A percentile compares a stretch with the other conserved stretches of the same genome.
Evolutionary conservation across 2,797 vertebrate species (phyloP).

Genomic region (Helicolenus hilgendorfi): DNA sequence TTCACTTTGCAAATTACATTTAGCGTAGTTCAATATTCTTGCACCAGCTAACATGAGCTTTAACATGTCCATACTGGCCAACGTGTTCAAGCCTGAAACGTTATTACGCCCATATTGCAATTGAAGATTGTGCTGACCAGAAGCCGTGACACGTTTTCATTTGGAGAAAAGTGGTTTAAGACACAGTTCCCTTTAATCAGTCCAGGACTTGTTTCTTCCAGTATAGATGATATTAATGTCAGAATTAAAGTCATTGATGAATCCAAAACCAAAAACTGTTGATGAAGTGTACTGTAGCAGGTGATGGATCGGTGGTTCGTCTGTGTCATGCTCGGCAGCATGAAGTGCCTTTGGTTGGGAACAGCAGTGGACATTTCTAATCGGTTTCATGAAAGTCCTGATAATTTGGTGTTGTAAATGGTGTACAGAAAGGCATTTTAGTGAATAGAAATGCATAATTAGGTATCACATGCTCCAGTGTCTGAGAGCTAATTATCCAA

Average conservation of each 20-base stretch:
- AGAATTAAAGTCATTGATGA: constrained; percentile 48
- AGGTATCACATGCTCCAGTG: background rate
- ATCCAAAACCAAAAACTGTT: constrained; percentile 83
- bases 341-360: constrained; percentile 97
- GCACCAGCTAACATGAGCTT: constrained; percentile 59
- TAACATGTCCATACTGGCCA: constrained; percentile 8
- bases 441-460: background rate
- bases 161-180: background rate
- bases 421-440: constrained; percentile 21
- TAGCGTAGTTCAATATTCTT: constrained; percentile 19
- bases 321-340: constrained; percentile 91
- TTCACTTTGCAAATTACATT: background rate
- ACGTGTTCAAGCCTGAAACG: constrained; percentile 19
- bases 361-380: constrained; percentile 48
- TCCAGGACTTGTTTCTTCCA: constrained; percentile 9
- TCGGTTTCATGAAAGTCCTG: constrained; percentile 29
- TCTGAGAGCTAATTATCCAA: constrained; percentile 15
- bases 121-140: background rate
- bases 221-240: background rate
- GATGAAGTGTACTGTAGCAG: constrained; percentile 59
- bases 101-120: background rate
- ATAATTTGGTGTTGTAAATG: constrained; percentile 25
- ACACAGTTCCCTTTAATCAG: constrained; percentile 29
- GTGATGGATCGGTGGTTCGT: constrained; percentile 72
- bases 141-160: constrained; percentile 1